Evolutionary conservation across 2,113 vertebrate genomes (phyloP), one percentile per base, ranked within the genome.

Genomic region (Podocnemis expansa): DNA sequence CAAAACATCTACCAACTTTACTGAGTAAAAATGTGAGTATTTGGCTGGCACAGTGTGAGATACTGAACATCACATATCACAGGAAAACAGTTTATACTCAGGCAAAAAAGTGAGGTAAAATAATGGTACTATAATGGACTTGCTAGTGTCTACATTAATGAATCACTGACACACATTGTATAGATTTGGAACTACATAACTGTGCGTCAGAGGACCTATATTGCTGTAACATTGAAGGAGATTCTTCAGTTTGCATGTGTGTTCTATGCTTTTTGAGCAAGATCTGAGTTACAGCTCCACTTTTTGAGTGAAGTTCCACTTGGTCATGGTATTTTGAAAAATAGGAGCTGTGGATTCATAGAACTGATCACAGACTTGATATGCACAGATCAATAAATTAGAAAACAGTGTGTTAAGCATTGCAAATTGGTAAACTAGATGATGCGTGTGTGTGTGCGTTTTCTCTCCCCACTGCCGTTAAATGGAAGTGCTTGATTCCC

Each of bases 11-110:
- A 1, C 84, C 92, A 60, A 63, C 34, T 82, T 3, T 78, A 7
- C 8, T 92, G 83, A 80, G 85, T 56, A 81, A 79, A 91, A 10
- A 93, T 88, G 80, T 92, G 41, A 87, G 38, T 81, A 81, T 79
- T 84, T 38, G 0, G 25, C 38, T n/a, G 52, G 78, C 89, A 76
- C 52, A 31, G 58, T 31, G 31, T 60, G 58, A 60, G 58, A 60
- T 31, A 31, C 58, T 60, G 27, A 60, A 60, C 29, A 60, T 60
- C 12, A 60, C 5, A 7, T 58, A 58, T 60, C 13, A 58, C 11
- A 27, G 27, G 6, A 78, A 75, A 91, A 85, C 8, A 8, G 85
- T 89, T 84, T n/a, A 8, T 41, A 11, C 19, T n/a, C 31, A 91
- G 24, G 29, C 87, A 34, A 6, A 60, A 43, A 11, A 60, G 31